These are phyloP conservation scores for Anguilla megastoma DNA, from an alignment of 2,797 vertebrate species.

Conservation along the genomic window DNA sequence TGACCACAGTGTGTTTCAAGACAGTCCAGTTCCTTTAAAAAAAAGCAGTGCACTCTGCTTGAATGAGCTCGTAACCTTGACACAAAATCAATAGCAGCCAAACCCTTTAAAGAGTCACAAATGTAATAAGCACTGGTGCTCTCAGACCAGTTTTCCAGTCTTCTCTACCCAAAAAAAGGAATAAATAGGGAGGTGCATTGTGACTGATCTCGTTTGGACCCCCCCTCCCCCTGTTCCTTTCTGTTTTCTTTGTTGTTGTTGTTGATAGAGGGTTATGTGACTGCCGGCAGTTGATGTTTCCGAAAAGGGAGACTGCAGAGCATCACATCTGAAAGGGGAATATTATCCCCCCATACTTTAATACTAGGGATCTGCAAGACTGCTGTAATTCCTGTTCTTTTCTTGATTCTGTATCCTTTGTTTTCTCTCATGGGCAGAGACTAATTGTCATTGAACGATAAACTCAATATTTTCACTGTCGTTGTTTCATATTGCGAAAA, in stretches of 20 bases:
- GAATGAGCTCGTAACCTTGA: slow-evolving; percentile 82
- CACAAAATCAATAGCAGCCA: slow-evolving; percentile 84
- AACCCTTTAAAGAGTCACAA: slow-evolving; percentile 86
- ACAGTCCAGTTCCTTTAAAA: slow-evolving; percentile 75
- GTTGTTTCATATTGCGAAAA: background rate
- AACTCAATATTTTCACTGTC: background rate
- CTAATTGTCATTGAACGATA: background rate
- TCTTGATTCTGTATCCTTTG: background rate
- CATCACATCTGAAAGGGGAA: background rate
- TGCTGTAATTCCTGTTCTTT: background rate
- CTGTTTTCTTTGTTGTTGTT: slow-evolving; percentile 22
- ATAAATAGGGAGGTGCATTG: slow-evolving; percentile 33
- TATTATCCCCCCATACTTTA: background rate
- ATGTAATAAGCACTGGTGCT: slow-evolving; percentile 69
- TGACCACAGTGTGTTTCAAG: slow-evolving; percentile 70
- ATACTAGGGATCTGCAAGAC: background rate
- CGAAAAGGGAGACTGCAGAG: background rate
- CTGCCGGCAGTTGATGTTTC: slow-evolving; percentile 24
- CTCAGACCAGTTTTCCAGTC: slow-evolving; percentile 46
- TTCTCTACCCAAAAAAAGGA: slow-evolving; percentile 37
- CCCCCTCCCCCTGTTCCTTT: background rate
- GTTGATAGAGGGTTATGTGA: slow-evolving; percentile 16
- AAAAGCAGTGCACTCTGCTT: slow-evolving; percentile 76
- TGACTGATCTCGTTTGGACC: slow-evolving; percentile 38
- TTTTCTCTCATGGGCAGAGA: background rate